Base-by-base conservation (phyloP, 37 sponge, comb jelly and placozoan species). In the Agelas oroides region DNA sequence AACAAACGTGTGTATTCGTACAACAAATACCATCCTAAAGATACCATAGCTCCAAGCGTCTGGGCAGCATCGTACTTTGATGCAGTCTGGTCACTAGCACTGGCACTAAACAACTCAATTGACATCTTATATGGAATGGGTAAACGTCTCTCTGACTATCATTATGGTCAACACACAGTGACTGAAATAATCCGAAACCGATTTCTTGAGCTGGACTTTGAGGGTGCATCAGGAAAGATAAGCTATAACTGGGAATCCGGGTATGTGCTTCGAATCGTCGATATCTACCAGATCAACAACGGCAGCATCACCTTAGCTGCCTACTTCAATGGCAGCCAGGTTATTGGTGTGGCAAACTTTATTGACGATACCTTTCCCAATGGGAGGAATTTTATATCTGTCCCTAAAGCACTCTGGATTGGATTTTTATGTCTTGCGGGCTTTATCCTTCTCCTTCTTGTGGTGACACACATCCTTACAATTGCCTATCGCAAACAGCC, bases 211-310 rank as follows among this genome's bases (percentile, higher is more conserved):
- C 23, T 84, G 52, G 63, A 75, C 20, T 84, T 74, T 53, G 39
- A 75, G 24, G 84, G 84, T 53, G 65, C 62, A 16, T 84, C 84
- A 25, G 84, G 84, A 31, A 25, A 20, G 33, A 75, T 84, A 53
- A 20, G 33, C 13, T 84, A 75, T 53, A 30, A 56, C 37, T 18
- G 65, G 0, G 65, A 53, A 15, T 75, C 75, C 11, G 81, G 81
- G 0, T 54, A 34, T 40, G 71, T 81, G 8, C 3, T 12, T 11
- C 56, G 70, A 46, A 70, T 52, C 23, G 59, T 81, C 11, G 36
- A 25, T 57, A 55, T 81, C 21, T 68, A 19, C 65, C 53, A 62
- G 18, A 27, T 41, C 25, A 25, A 23, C 30, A 53, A 73, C 27
- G 53, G 20, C 23, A 73, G 18, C 21, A 40, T n/a, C 17, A 6